Base-by-base conservation (phyloP, 2,888 invertebrate species). In the Danaus chrysippus region DNA sequence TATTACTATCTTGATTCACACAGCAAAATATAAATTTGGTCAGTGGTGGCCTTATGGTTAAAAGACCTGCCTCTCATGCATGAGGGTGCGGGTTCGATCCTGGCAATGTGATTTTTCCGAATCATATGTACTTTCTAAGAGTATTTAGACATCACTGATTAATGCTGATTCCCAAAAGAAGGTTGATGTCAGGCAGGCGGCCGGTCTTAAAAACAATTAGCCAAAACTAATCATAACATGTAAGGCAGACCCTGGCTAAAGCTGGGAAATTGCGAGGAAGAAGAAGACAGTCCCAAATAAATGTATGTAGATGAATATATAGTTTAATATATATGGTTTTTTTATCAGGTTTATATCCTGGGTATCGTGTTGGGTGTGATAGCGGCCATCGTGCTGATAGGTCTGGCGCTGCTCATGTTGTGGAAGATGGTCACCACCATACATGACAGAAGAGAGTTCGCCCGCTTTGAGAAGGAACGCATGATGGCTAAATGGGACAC, bases 401-500 rank as follows among this genome's bases (percentile, higher is more conserved):
- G 99, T 3, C 91, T 99, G 73, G 96, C 98, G 43, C 92, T 99
- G 58, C 91, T 99, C 46, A 92, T 99, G 74, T 92, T 99, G 68
- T 99, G 99, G 99, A 99, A 99, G 90, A 92, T 99, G 74, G 93
- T 98, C 61, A 99, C 99, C 41, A 97, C 98, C 49, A 97, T 99
- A 73, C 98, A 99, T 80, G 99, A 99, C 87, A 92, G 98, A 63
- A 92, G 99, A 68, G 99, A 99, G 89, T 99, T 97, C 84, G 99
- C 99, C 49, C 95, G 96, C 79, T 99, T 99, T 87, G 98, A 99
- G 86, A 98, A 99, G 85, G 99, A 99, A 83, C 93, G 98, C 72
- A 96, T 97, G 94, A 97, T 97, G 94, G 98, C 99, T 71, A 97
- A 97, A 84, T 99, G 99, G 99, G 98, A 99, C 84, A 97, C 99